Conservation (phyloP, 2,797 vertebrate species). For the Rhinophrynus dorsalis region DNA sequence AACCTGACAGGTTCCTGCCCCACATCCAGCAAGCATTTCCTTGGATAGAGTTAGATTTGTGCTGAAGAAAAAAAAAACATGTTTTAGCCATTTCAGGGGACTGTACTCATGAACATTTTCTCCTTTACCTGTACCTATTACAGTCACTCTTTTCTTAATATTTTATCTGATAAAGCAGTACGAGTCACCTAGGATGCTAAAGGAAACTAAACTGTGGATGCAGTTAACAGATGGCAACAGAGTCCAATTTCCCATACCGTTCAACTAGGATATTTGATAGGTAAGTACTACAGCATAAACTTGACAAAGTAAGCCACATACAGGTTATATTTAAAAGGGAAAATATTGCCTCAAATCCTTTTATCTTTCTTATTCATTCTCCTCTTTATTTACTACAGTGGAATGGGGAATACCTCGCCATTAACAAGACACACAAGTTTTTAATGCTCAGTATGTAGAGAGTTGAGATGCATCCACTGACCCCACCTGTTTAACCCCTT, state of each 20-base stretch:
- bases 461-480: too few relatives aligned
- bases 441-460: too few relatives aligned
- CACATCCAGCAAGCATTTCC: constrained; percentile 84
- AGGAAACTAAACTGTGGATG: neutral
- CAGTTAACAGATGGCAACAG: constrained; percentile 3
- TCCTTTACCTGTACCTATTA: too few relatives aligned
- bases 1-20: constrained; percentile 82
- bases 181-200: neutral
- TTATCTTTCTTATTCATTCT: too few relatives aligned
- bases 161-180: neutral
- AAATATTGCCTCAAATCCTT: neutral
- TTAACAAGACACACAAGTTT: too few relatives aligned
- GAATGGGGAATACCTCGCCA: too few relatives aligned
- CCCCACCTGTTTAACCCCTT: too few relatives aligned
- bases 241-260: constrained; percentile 33
- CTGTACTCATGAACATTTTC: too few relatives aligned
- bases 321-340: neutral
- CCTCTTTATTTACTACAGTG: too few relatives aligned
- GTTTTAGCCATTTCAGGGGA: too few relatives aligned
- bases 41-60: constrained; percentile 72
- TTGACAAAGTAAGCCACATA: neutral
- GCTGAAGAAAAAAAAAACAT: constrained; percentile 53
- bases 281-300: neutral
- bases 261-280: constrained; percentile 13
- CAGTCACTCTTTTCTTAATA: neutral